These are phyloP conservation scores for Eustalomyia histrio DNA, from an alignment of 2,888 invertebrate genomes.

Conservation along the genomic window DNA sequence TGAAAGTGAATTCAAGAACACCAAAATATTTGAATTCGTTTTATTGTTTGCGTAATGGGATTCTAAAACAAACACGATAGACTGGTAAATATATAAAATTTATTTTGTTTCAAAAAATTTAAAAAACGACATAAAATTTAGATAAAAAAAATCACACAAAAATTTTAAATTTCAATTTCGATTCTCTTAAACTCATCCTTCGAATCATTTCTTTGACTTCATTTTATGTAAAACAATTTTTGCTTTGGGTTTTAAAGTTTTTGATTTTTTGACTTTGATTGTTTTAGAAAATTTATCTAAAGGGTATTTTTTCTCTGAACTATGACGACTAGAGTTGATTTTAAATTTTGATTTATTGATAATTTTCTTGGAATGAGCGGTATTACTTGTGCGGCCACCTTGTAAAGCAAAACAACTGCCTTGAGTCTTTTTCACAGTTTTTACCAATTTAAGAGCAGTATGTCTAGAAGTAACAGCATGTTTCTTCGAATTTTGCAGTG, in stretches of 20 bases:
- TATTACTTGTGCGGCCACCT: neutral
- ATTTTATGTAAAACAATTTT: constrained; percentile 4
- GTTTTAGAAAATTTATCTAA: neutral
- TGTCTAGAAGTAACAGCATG: neutral
- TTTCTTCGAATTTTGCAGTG: neutral
- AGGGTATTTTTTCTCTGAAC: neutral
- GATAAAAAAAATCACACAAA: too few species aligned
- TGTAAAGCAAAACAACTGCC: neutral
- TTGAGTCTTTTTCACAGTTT: neutral
- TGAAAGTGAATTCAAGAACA: too few species aligned
- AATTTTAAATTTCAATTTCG: too few species aligned
- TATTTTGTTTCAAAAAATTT: too few species aligned
- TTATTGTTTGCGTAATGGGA: too few species aligned
- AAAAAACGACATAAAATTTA: too few species aligned
- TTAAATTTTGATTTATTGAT: neutral
- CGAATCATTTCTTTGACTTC: constrained; percentile 11
- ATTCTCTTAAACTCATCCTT: neutral
- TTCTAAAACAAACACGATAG: too few species aligned
- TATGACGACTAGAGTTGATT: neutral
- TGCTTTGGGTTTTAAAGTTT: constrained; percentile 7
- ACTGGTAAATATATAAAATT: too few species aligned
- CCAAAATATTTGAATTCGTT: too few species aligned
- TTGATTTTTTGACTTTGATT: neutral
- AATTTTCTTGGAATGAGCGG: neutral
- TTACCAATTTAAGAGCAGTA: neutral